A percentile compares a stretch with the other conserved stretches of the same genome.
These are phyloP conservation scores for Tricholauxania praeusta DNA, from an alignment of 2,888 invertebrate species.

Conservation along the genomic window DNA sequence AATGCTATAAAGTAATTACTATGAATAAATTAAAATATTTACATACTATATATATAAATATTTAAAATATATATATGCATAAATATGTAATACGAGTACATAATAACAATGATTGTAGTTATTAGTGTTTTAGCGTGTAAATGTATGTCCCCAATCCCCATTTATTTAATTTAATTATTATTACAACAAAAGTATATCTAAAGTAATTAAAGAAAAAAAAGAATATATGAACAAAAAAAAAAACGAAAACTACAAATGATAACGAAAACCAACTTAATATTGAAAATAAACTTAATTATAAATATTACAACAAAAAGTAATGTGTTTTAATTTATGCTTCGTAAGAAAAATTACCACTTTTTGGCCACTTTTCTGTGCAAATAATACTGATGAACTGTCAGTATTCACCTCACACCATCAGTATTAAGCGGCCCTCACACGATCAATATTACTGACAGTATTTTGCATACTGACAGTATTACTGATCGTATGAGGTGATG, in stretches of 20 bases:
- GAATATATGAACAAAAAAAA: slow-evolving; percentile 31
- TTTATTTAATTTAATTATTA: slow-evolving; percentile 58
- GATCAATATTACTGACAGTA: too few species aligned
- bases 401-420: too few species aligned
- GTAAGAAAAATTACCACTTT: too few species aligned
- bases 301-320: slow-evolving; percentile 43
- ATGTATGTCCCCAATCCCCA: slow-evolving; percentile 57
- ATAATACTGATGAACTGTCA: too few species aligned
- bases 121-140: slow-evolving; percentile 62
- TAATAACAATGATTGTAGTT: slow-evolving; percentile 54
- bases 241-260: slow-evolving; percentile 33
- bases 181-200: slow-evolving; percentile 43
- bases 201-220: slow-evolving; percentile 21
- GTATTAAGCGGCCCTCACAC: too few species aligned
- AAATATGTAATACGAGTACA: slow-evolving; percentile 45
- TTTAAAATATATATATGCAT: slow-evolving; percentile 50
- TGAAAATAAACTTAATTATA: slow-evolving; percentile 48
- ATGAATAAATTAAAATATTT: slow-evolving; percentile 45
- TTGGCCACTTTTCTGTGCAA: too few species aligned
- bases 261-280: slow-evolving; percentile 46
- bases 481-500: too few species aligned
- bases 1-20: slow-evolving; percentile 31
- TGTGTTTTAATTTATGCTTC: neutral
- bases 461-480: too few species aligned
- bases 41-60: slow-evolving; percentile 42